Conservation (phyloP, 2,888 invertebrate species). For the Druceiella hillmani region DNA sequence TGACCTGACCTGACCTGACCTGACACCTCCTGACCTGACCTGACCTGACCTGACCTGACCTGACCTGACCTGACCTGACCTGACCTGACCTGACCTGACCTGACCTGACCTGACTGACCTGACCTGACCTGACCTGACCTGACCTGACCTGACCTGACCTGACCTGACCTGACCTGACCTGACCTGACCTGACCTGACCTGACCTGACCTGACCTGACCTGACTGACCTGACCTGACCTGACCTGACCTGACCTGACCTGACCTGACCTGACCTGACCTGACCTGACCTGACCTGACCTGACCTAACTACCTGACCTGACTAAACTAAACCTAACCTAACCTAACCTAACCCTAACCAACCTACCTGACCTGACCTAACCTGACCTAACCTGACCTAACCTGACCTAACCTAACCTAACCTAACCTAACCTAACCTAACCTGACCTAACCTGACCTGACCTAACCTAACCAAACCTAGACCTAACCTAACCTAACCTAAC, state of each 20-base stretch:
- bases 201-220: constrained; percentile 18
- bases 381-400: constrained; percentile 12
- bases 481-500: constrained; percentile 23
- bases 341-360: constrained; percentile 10
- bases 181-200: constrained; percentile 17
- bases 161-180: constrained; percentile 24
- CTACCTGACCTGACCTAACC: constrained; percentile 5
- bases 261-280: constrained; percentile 25
- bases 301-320: constrained; percentile 24
- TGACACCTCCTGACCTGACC: constrained; percentile 18
- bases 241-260: constrained; percentile 25
- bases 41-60: constrained; percentile 20
- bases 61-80: constrained; percentile 17
- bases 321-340: constrained; percentile 13
- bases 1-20: constrained; percentile 17
- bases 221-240: constrained; percentile 24
- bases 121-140: constrained; percentile 16
- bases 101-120: constrained; percentile 17
- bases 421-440: constrained; percentile 18
- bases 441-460: constrained; percentile 10
- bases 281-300: constrained; percentile 26
- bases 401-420: constrained; percentile 22
- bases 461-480: constrained; percentile 21
- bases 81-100: constrained; percentile 17
- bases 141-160: constrained; percentile 21